These are phyloP conservation scores for Drosophila ogumai DNA, from an alignment of 1,140 invertebrate species.

Conservation along the genomic window DNA sequence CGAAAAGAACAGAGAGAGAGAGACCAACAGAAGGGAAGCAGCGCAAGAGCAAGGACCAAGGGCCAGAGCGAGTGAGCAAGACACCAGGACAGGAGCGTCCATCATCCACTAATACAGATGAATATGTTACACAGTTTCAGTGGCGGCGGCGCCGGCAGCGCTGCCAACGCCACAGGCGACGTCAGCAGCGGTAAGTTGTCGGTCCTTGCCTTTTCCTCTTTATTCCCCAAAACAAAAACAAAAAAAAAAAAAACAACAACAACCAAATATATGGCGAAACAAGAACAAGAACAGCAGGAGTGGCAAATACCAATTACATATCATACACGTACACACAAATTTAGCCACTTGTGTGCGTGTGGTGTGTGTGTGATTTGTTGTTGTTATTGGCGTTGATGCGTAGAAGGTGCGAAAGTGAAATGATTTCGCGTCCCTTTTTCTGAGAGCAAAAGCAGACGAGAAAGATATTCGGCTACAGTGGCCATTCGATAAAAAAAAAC, in stretches of 20 bases:
- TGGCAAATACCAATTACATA: slow-evolving; percentile 38
- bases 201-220: background rate
- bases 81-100: slow-evolving; percentile 4
- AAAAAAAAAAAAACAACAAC: slow-evolving; percentile 10
- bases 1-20: slow-evolving; percentile 1
- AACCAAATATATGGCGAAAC: slow-evolving; percentile 8
- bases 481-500: background rate
- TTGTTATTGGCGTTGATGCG: slow-evolving; percentile 52
- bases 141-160: slow-evolving; percentile 61
- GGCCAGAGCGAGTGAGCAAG: slow-evolving; percentile 14
- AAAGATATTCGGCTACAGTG: slow-evolving; percentile 28
- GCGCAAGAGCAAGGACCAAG: slow-evolving; percentile 9
- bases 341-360: slow-evolving; percentile 18
- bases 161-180: slow-evolving; percentile 65
- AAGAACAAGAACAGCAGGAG: slow-evolving; percentile 40
- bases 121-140: slow-evolving; percentile 83
- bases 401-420: slow-evolving; percentile 79
- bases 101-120: slow-evolving; percentile 63
- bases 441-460: slow-evolving; percentile 2
- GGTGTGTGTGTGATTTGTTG: slow-evolving; percentile 24
- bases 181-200: slow-evolving; percentile 71
- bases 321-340: slow-evolving; percentile 17
- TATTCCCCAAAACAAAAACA: slow-evolving; percentile 21
- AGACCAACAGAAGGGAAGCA: background rate
- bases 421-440: slow-evolving; percentile 55